phyloP scores from a whole-genome alignment of 2,888 invertebrate genomes.

The Tanytarsus gracilentus region DNA sequence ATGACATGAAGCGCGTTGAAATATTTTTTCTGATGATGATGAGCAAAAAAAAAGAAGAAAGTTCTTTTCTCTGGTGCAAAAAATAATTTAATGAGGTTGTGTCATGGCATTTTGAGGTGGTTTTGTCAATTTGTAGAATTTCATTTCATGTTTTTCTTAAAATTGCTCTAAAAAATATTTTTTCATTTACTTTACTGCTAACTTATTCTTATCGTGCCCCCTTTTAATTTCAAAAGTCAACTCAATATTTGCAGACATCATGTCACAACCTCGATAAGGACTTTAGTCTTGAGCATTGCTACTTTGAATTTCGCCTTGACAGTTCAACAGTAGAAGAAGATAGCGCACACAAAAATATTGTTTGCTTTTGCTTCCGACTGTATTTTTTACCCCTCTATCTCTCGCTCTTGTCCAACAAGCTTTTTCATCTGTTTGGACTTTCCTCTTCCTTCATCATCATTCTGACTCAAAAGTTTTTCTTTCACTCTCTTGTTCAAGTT shows the following conservation, averaged over 20 bases:
- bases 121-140: too few species aligned
- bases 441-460: neutral
- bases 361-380: neutral
- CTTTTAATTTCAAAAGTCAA: too few species aligned
- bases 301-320: slow-evolving; percentile 1
- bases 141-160: too few species aligned
- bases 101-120: too few species aligned
- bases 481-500: neutral
- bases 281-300: neutral
- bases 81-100: too few species aligned
- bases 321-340: neutral
- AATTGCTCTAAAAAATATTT: too few species aligned
- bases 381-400: too few species aligned
- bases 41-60: neutral
- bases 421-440: slow-evolving; percentile 8
- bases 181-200: neutral
- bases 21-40: neutral
- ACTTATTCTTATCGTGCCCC: neutral
- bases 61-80: too few species aligned
- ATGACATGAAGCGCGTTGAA: slow-evolving; percentile 6
- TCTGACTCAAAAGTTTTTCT: neutral
- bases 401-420: slow-evolving; percentile 6
- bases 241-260: too few species aligned
- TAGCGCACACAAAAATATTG: neutral
- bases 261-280: too few species aligned